Evolutionary conservation across 2,888 invertebrate species (phyloP), one percentile per base, ranked within the genome.

Genomic region (Adelphocoris suturalis): DNA sequence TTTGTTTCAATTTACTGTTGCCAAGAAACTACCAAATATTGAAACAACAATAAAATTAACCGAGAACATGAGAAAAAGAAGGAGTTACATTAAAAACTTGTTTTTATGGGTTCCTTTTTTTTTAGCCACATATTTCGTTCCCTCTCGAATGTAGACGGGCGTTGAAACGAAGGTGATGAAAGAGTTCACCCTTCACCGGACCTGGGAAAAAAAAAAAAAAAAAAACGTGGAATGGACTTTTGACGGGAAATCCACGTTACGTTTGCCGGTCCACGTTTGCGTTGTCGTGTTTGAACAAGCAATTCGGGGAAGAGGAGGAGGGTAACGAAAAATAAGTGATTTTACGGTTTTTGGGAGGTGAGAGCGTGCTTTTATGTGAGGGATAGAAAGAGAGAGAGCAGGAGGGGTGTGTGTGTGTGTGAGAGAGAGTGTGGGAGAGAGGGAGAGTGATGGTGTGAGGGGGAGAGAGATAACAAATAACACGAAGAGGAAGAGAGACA

Each of bases 361-460:
- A 14, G 48, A 76, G 28, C 1, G 78, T 19, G 80, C 14, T 23
- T 19, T 61, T 61, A 37, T 37, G 86, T 23, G 61, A 75, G 86
- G 23, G 86, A 86, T 55, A 37, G 89, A 82, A 81, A 28, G 89
- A 89, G 89, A 57, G 27, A 78, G 78, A 52, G 46, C 7, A 47
- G 28, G n/a, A 27, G 47, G 48, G 7, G 37, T 4, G 37, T 2
- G 80, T 19, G 81, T n/a, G 89, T 3, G 81, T 52, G 88, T 81
- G 88, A 9, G 47, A 88, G 80, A 52, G 37, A 2, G 37, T 37
- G 7, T 37, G 7, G 37, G 37, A 37, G 37, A 4, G 37, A 78
- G 78, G 46, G 19, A 47, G 57, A n/a, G 55, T 47, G 48, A n/a
- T n/a, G n/a, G n/a, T 2, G 80, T 19, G 55, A 37, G 89, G 55